Evolutionary conservation across 1,140 invertebrate species (phyloP).

Genomic region (Apocrypta bakeri): DNA sequence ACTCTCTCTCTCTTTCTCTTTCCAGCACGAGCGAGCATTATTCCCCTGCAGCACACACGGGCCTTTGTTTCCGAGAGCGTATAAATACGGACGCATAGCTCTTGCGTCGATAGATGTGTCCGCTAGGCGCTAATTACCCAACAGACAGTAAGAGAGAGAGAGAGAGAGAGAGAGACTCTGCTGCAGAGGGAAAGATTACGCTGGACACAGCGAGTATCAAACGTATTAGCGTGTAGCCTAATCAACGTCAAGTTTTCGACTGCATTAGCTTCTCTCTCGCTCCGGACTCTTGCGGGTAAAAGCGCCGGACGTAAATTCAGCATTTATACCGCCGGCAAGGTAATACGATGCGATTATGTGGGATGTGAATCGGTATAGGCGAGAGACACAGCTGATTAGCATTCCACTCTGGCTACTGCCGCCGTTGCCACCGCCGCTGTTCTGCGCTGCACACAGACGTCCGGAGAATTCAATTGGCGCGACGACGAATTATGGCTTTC

Average conservation of each 20-base stretch:
- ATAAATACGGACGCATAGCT: slow-evolving; percentile 68
- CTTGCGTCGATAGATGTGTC: slow-evolving; percentile 61
- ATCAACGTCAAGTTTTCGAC: slow-evolving; percentile 55
- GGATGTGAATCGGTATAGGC: background rate
- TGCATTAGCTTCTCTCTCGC: slow-evolving; percentile 56
- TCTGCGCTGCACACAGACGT: background rate
- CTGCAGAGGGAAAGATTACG: slow-evolving; percentile 63
- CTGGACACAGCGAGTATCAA: slow-evolving; percentile 49
- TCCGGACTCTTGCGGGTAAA: too few species aligned
- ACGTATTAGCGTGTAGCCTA: slow-evolving; percentile 60
- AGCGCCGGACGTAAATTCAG: background rate
- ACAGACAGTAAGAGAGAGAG: slow-evolving; percentile 52
- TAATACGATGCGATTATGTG: background rate
- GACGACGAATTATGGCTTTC: background rate
- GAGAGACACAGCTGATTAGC: slow-evolving; percentile 10
- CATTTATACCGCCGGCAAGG: background rate
- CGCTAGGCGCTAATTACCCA: slow-evolving; percentile 68
- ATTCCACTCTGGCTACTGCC: slow-evolving; percentile 13
- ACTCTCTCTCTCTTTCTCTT: background rate
- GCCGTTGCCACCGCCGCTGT: too few species aligned
- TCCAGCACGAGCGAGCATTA: background rate
- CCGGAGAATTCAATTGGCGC: slow-evolving; percentile 37
- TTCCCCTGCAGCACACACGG: background rate
- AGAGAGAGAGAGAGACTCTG: slow-evolving; percentile 42
- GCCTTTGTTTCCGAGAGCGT: slow-evolving; percentile 64